A percentile compares a stretch with the other conserved stretches of the same genome.
Conservation (phyloP, 2,888 invertebrate genomes). For the Gryllus longicercus region DNA sequence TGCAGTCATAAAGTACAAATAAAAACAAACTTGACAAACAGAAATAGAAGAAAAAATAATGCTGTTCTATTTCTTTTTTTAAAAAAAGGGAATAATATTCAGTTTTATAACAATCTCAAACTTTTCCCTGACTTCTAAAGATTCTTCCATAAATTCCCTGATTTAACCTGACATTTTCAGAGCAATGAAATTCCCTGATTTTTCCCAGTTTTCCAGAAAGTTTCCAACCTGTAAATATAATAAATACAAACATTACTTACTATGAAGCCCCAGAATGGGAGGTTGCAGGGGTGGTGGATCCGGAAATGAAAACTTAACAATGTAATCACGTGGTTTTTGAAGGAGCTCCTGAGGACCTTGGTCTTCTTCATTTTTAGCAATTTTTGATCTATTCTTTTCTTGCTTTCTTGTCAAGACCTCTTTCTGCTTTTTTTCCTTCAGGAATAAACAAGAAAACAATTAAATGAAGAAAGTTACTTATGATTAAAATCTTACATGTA, state of each 20-base stretch:
- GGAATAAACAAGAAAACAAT: neutral
- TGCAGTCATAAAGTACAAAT: constrained; percentile 46
- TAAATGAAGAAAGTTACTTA: constrained; percentile 11
- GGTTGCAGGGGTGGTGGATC: constrained; percentile 95
- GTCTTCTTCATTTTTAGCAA: constrained; percentile 76
- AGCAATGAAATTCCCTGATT: no score
- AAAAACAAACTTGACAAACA: constrained; percentile 4
- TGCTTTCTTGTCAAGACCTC: constrained; percentile 87
- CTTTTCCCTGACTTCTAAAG: no score
- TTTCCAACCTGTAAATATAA: no score
- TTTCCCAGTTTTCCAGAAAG: neutral
- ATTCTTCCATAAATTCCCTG: no score
- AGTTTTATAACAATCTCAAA: neutral
- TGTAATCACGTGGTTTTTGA: constrained; percentile 88
- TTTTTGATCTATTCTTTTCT: constrained; percentile 82
- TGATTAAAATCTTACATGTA: neutral
- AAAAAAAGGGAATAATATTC: neutral
- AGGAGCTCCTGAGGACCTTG: constrained; percentile 78
- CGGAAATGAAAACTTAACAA: constrained; percentile 97
- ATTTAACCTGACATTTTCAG: no score
- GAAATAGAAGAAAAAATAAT: neutral
- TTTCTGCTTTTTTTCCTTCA: constrained; percentile 84
- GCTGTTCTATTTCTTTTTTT: no score
- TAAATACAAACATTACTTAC: constrained; percentile 51
- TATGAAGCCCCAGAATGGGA: constrained; percentile 91